phyloP scores from a whole-genome alignment of 1,140 invertebrate genomes.

The Chelonus insularis region DNA sequence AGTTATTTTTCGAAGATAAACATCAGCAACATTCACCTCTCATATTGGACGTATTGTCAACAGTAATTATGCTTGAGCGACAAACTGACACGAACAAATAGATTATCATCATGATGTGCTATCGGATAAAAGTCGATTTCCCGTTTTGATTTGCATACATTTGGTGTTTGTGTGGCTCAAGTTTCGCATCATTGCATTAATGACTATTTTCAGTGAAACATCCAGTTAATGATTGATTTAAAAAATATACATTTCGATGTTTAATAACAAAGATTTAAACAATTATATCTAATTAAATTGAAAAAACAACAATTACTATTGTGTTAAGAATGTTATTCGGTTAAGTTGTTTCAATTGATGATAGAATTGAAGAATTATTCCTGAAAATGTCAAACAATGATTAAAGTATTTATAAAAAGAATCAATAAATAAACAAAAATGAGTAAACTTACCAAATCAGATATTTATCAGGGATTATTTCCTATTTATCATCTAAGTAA shows the following conservation, averaged over 20 bases:
- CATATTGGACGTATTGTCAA: conserved; percentile 28
- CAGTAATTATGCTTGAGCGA: conserved; percentile 27
- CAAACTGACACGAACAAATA: conserved; percentile 24
- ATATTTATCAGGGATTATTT: conserved; percentile 42
- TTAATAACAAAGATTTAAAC: too few relatives aligned
- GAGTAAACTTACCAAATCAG: conserved; percentile 33
- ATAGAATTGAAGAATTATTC: too few relatives aligned
- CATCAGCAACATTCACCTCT: background rate
- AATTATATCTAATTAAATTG: too few relatives aligned
- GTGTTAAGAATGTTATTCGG: too few relatives aligned
- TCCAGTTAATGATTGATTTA: too few relatives aligned
- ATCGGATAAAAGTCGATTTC: conserved; percentile 11
- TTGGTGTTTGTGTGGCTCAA: background rate
- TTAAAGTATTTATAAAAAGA: background rate
- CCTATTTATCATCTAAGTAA: conserved; percentile 50
- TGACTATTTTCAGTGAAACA: background rate
- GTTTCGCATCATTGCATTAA: background rate
- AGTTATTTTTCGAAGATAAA: conserved; percentile 7
- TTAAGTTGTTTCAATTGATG: too few relatives aligned
- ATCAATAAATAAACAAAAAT: conserved; percentile 13
- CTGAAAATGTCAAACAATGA: background rate
- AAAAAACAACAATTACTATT: too few relatives aligned
- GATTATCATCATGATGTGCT: background rate
- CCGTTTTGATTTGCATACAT: conserved; percentile 13
- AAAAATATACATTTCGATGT: too few relatives aligned